Evolutionary conservation across 2,888 invertebrate genomes (phyloP), one percentile per base, ranked within the genome.

Genomic region (Galerucella calmariensis): DNA sequence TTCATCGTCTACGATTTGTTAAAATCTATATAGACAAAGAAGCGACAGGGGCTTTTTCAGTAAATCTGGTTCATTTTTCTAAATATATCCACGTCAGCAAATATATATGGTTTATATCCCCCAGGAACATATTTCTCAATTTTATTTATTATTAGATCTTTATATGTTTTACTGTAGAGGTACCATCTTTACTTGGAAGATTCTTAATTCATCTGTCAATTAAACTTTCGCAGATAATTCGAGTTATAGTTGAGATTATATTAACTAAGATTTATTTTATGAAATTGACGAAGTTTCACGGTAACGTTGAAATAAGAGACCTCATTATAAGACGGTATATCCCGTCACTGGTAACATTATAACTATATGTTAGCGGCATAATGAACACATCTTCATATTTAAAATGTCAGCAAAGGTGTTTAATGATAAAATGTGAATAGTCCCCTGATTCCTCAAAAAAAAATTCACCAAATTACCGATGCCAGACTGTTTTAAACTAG

Each of bases 311-410:
- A 56, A 56, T 56, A 56, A 56, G 56, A 56, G n/a, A 56, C 16
- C 56, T 56, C 56, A 56, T 56, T 56, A 56, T 56, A 56, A 56
- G 56, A 56, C 56, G 10, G 56, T 20, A 56, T 8, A 56, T 56
- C 11, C 56, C 56, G 16, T 56, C 56, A 56, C 56, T 9, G 20
- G 56, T 56, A 56, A 56, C 56, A 56, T 56, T 20, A 56, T 56
- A 56, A 56, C 56, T 56, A 56, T 20, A 56, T 11, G 56, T 56
- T 56, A 56, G 11, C 20, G 16, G 10, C n/a, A 48, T 48, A 56
- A 56, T 56, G 56, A 56, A 56, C 56, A 56, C 56, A 56, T 56
- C 56, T 56, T 56, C 56, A 56, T 56, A 56, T 56, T 56, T 56
- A 56, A 56, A 16, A 56, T 56, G n/a, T 56, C n/a, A 56, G 56